Base-by-base conservation (phyloP, 2,797 vertebrate genomes). In the Sebastes minor region DNA sequence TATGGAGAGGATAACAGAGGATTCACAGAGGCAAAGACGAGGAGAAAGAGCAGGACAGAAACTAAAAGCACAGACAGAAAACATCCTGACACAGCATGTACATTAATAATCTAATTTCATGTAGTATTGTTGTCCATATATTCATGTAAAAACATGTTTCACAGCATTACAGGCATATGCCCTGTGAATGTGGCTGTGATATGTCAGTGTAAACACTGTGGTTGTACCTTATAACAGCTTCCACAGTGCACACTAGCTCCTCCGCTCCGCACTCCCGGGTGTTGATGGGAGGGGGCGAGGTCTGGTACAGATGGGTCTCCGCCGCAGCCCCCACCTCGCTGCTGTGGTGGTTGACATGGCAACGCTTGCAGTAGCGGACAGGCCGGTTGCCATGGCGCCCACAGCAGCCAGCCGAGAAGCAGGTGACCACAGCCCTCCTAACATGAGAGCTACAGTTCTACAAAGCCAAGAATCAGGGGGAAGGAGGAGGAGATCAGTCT, bases 401-500 rank as follows among this genome's bases (percentile, higher is more conserved):
- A 5, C 99, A 99, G 96, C 99, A 99, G 88, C 98, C 98, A 0
- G 98, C 99, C 4, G 99, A 99, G 94, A 99, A 99, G 95, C 99
- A 99, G 8, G 99, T 99, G 92, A 99, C 99, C 13, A 99, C 98
- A 0, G 99, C 99, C 87, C 99, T 97, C 78, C 98, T 95, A 61
- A 99, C 99, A 12, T 99, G 98, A 8, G 99, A 99, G 93, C 98
- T 99, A 85, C 99, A 99, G 95, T 99, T 99, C 99, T 99, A 87
- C 30, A 73, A 78, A 84, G 69, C 69, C 83, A 79, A 76, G 70
- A 77, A 73, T 56, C 14, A 62, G 61, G 30, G 20, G 32, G 27
- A 57, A 46, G 59, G 67, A 78, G 68, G 33, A 62, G 66, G 56
- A 23, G 74, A 64, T 75, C 22, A 56, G 20, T 74, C 78, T 53